A percentile compares a stretch with the other conserved stretches of the same genome.
These are phyloP conservation scores for Penelope pileata DNA, from an alignment of 2,113 vertebrate species.

Conservation along the genomic window DNA sequence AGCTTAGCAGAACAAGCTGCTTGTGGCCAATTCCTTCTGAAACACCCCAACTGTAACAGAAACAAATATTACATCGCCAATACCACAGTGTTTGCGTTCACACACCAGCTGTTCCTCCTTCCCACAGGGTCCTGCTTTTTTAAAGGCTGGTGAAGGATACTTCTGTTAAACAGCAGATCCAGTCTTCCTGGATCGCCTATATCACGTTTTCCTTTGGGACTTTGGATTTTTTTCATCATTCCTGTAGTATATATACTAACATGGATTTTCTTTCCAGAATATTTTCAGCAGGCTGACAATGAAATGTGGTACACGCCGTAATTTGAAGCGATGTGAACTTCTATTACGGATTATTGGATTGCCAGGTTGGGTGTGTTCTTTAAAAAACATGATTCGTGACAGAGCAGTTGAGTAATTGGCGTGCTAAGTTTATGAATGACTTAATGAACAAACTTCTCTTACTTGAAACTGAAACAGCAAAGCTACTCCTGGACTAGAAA, in stretches of 20 bases:
- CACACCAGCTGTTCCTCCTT: constrained; percentile 29
- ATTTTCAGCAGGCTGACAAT: neutral
- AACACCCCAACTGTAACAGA: constrained; percentile 23
- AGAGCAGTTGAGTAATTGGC: neutral
- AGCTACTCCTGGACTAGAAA: constrained; percentile 27
- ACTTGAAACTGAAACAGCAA: constrained; percentile 28
- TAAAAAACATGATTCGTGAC: neutral
- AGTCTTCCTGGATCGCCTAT: neutral
- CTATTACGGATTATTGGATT: constrained; percentile 28
- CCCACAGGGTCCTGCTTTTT: constrained; percentile 19
- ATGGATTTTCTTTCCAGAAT: neutral
- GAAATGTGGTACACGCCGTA: neutral
- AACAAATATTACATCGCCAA: constrained; percentile 52
- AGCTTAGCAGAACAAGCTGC: neutral
- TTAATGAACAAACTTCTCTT: constrained; percentile 24
- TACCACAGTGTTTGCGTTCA: constrained; percentile 23
- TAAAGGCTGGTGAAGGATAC: neutral
- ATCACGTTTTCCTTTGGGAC: neutral
- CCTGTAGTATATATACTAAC: neutral
- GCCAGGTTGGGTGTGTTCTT: neutral
- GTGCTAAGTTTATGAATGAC: constrained; percentile 16
- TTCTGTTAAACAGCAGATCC: constrained; percentile 9
- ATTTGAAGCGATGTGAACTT: neutral
- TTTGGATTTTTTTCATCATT: neutral
- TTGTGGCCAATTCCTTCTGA: constrained; percentile 5